phyloP scores from a whole-genome alignment of 1,140 invertebrate species.

The Zaprionus ornatus region DNA sequence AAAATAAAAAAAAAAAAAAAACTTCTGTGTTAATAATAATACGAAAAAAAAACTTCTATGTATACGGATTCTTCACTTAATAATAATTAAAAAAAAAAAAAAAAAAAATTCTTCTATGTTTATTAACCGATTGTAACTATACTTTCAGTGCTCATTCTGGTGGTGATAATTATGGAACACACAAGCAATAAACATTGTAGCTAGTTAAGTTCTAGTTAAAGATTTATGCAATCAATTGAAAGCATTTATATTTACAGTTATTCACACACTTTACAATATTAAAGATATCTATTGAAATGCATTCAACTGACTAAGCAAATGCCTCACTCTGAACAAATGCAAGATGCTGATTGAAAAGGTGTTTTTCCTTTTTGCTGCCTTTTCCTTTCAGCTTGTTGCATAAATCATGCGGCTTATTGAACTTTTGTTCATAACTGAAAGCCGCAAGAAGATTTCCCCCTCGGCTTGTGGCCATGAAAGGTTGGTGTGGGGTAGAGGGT shows the following conservation, averaged over 20 bases:
- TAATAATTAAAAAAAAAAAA: no score
- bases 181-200: no score
- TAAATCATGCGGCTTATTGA: background rate
- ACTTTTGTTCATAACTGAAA: conserved; percentile 10
- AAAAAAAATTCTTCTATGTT: no score
- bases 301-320: background rate
- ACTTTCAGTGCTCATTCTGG: no score
- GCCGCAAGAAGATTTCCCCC: conserved; percentile 16
- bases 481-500: background rate
- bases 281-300: background rate
- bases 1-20: no score
- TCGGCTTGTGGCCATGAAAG: background rate
- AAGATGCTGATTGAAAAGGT: conserved; percentile 1
- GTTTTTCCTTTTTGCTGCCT: background rate
- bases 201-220: background rate
- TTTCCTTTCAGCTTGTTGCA: background rate
- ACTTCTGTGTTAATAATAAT: no score
- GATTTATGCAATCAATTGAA: background rate
- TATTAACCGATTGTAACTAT: no score
- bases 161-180: no score
- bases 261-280: background rate
- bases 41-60: no score
- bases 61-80: no score
- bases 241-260: no score
- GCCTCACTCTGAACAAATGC: background rate